These are phyloP conservation scores for Drosophila tani DNA, from an alignment of 1,140 invertebrate genomes.

Conservation along the genomic window DNA sequence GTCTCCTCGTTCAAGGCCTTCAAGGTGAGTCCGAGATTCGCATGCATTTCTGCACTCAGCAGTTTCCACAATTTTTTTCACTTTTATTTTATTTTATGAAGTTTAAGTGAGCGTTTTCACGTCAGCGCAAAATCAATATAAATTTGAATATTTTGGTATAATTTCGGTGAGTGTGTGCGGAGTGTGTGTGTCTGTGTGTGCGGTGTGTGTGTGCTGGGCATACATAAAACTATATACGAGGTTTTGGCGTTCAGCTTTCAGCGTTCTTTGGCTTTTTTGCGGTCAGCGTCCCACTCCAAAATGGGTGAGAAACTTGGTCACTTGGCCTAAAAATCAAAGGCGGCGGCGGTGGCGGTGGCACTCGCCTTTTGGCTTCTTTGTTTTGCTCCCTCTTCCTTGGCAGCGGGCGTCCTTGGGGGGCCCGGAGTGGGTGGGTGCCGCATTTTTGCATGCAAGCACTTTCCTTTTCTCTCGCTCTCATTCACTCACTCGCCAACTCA, in stretches of 20 bases:
- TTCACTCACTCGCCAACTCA: slow-evolving; percentile 13
- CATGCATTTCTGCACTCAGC: slow-evolving; percentile 35
- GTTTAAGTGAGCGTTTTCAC: slow-evolving; percentile 69
- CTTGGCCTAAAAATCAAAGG: slow-evolving; percentile 73
- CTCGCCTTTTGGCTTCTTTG: slow-evolving; percentile 63
- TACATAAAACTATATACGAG: slow-evolving; percentile 64
- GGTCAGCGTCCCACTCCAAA: slow-evolving; percentile 53
- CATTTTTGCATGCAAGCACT: slow-evolving; percentile 76
- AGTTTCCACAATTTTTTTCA: slow-evolving; percentile 28
- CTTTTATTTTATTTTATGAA: slow-evolving; percentile 40
- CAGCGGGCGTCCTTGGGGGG: slow-evolving; percentile 24
- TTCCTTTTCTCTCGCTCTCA: slow-evolving; percentile 62
- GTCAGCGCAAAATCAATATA: slow-evolving; percentile 77
- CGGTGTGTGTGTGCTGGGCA: slow-evolving; percentile 26
- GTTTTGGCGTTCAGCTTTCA: slow-evolving; percentile 29
- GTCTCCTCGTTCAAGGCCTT: slow-evolving; percentile 96
- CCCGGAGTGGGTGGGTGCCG: slow-evolving; percentile 4
- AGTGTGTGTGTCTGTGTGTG: slow-evolving; percentile 6
- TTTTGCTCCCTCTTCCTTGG: slow-evolving; percentile 61
- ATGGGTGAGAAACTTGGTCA: slow-evolving; percentile 54
- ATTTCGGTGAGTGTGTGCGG: slow-evolving; percentile 45
- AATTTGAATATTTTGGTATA: slow-evolving; percentile 84
- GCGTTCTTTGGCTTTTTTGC: slow-evolving; percentile 47
- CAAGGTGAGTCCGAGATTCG: slow-evolving; percentile 88
- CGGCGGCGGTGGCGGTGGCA: slow-evolving; percentile 10